These are phyloP conservation scores for Spea multiplicata DNA, from an alignment of 2,113 vertebrate genomes.

Conservation along the genomic window DNA sequence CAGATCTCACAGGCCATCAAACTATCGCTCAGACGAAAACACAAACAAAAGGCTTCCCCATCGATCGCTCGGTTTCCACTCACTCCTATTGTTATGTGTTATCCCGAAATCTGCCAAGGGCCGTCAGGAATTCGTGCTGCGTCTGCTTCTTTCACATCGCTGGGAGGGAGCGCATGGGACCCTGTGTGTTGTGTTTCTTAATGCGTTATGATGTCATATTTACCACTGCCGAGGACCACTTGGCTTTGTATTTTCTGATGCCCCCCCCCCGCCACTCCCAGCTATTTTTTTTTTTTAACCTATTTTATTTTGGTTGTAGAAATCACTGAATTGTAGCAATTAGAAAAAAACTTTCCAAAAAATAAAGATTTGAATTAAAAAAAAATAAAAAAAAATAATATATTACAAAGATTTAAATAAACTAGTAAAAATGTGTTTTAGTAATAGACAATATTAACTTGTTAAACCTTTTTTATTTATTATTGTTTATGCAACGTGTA, in stretches of 20 bases:
- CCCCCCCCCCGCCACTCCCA: not conserved
- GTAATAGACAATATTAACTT: too few relatives aligned
- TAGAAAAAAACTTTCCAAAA: too few relatives aligned
- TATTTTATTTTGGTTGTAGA: not conserved
- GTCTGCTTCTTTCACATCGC: slow-evolving; percentile 17
- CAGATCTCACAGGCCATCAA: not conserved
- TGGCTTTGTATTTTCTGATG: not conserved
- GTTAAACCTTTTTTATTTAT: too few relatives aligned
- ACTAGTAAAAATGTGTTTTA: too few relatives aligned
- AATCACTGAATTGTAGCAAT: too few relatives aligned
- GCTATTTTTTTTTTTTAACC: too few relatives aligned
- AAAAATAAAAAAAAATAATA: too few relatives aligned
- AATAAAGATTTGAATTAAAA: too few relatives aligned
- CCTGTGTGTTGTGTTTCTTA: slow-evolving; percentile 1
- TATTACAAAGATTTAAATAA: too few relatives aligned
- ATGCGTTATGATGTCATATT: not conserved
- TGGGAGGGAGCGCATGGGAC: slow-evolving; percentile 28
- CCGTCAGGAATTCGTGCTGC: slow-evolving; percentile 14
- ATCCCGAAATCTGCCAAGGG: slow-evolving; percentile 31
- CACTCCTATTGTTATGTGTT: slow-evolving; percentile 32
- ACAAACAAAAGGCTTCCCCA: not conserved
- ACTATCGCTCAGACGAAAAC: not conserved
- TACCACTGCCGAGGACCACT: too few relatives aligned
- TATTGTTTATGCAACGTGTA: too few relatives aligned
- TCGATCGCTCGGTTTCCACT: slow-evolving; percentile 10